These are phyloP conservation scores for Cotesia chilonis DNA, from an alignment of 1,140 invertebrate species.

Conservation along the genomic window DNA sequence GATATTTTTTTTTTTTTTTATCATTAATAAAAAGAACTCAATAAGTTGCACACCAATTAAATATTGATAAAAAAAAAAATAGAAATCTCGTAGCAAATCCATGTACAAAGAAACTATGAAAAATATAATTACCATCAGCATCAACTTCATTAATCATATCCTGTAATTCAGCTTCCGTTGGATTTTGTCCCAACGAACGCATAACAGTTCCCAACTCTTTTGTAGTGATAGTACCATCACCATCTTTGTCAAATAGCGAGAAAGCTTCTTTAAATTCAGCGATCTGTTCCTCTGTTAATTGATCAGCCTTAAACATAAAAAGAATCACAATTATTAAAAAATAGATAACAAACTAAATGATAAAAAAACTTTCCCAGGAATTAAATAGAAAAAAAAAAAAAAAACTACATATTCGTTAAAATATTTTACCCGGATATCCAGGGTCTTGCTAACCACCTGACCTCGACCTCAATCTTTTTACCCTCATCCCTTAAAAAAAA, in stretches of 20 bases:
- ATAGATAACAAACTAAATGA: not conserved
- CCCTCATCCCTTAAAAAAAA: too few species aligned
- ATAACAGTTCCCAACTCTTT: conserved; percentile 99
- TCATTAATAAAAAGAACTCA: too few species aligned
- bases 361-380: conserved; percentile 18
- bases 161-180: conserved; percentile 98
- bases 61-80: too few species aligned
- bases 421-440: conserved; percentile 10
- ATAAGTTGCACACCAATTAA: too few species aligned
- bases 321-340: conserved; percentile 2
- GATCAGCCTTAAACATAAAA: conserved; percentile 80
- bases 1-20: too few species aligned
- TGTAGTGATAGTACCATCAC: conserved; percentile 99
- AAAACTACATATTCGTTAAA: not conserved
- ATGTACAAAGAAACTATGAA: conserved; percentile 7
- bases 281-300: conserved; percentile 97
- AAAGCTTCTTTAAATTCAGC: conserved; percentile 99
- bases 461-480: conserved; percentile 1
- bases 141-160: conserved; percentile 99
- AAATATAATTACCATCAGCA: conserved; percentile 86
- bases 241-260: conserved; percentile 99
- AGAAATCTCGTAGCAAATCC: not conserved
- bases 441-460: not conserved
- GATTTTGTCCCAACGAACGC: conserved; percentile 98
- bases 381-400: not conserved